phyloP scores from a whole-genome alignment of 2,797 vertebrate genomes.

The Gallinago stenura region DNA sequence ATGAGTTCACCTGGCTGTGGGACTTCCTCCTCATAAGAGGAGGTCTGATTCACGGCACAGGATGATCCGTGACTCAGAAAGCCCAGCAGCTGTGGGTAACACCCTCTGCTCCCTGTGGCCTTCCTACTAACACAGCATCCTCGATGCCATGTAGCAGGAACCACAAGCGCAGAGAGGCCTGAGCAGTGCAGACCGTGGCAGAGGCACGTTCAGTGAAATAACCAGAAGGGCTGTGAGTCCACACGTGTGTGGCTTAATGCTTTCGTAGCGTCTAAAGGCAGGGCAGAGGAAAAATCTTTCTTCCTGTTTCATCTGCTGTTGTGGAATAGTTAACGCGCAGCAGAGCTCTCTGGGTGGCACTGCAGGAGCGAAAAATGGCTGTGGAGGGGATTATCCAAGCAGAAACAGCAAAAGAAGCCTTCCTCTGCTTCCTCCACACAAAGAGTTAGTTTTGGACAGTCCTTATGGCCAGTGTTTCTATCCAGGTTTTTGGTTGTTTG shows the following conservation, averaged over 20 bases:
- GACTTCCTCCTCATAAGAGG: not conserved
- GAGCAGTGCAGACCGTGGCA: not conserved
- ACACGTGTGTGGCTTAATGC: rapidly evolving
- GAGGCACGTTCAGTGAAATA: not conserved
- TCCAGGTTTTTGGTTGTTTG: not conserved
- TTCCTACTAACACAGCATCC: not conserved
- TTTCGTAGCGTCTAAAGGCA: not conserved
- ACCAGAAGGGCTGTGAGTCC: not conserved
- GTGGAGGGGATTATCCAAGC: not conserved
- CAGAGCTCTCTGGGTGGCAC: not conserved
- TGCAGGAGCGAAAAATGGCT: not conserved
- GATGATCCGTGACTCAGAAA: not conserved
- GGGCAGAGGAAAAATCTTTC: not conserved
- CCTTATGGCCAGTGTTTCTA: not conserved
- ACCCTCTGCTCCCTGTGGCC: not conserved
- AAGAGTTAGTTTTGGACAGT: not conserved
- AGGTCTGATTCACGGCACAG: not conserved
- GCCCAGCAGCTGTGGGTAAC: not conserved
- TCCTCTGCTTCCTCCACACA: not conserved
- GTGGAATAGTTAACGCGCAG: not conserved
- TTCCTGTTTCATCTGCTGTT: not conserved
- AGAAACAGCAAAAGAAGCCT: not conserved
- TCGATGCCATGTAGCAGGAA: not conserved
- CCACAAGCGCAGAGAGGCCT: not conserved
- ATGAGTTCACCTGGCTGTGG: not conserved